These are phyloP conservation scores for Mallateleia sp. DNA, from an alignment of 2,888 invertebrate genomes.

Conservation along the genomic window DNA sequence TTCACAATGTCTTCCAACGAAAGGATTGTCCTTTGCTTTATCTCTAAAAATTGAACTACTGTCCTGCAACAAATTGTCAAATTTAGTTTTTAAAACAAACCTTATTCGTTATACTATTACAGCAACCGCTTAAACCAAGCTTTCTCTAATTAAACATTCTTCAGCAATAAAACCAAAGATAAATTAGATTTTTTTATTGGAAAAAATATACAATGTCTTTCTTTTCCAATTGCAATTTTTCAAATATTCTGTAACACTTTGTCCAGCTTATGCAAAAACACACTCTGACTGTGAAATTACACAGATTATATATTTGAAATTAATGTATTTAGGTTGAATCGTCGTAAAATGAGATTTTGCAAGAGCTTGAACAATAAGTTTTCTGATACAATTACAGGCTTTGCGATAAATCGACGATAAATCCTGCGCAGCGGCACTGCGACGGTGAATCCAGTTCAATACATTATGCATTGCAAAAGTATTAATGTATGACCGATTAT, in stretches of 20 bases:
- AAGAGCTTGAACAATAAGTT: slow-evolving; percentile 28
- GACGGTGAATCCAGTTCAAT: slow-evolving; percentile 45
- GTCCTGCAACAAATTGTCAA: not conserved
- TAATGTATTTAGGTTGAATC: slow-evolving; percentile 26
- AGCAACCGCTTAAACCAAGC: no score
- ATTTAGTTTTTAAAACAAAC: not conserved
- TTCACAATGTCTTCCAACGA: slow-evolving; percentile 54
- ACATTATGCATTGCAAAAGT: slow-evolving; percentile 50
- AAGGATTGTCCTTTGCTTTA: slow-evolving; percentile 53
- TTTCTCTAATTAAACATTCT: no score
- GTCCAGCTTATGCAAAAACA: no score
- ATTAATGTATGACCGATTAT: slow-evolving; percentile 57
- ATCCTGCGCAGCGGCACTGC: slow-evolving; percentile 36
- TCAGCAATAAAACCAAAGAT: no score
- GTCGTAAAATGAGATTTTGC: slow-evolving; percentile 41
- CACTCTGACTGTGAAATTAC: no score
- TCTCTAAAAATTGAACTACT: slow-evolving; percentile 11
- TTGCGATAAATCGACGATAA: slow-evolving; percentile 20
- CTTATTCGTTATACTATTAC: no score
- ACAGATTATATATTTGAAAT: slow-evolving; percentile 14
- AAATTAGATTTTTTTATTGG: no score
- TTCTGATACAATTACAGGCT: slow-evolving; percentile 38
- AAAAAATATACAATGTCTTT: no score
- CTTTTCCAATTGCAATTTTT: no score
- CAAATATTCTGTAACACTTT: no score